Base-by-base conservation (phyloP, 2,113 vertebrate species). In the Sorex fumeus region DNA sequence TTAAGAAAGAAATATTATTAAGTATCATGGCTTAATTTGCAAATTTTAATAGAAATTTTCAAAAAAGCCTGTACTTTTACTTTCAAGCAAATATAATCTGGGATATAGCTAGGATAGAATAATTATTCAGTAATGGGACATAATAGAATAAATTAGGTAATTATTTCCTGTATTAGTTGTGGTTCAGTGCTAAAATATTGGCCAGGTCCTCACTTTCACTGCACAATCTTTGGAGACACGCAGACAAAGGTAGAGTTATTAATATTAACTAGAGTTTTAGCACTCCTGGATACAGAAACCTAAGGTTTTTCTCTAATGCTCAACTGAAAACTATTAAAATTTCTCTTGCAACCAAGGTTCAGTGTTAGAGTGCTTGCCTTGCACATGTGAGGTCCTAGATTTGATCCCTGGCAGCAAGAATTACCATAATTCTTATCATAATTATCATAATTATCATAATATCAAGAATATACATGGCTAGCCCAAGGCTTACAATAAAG, bases 1-100 rank as follows among this genome's bases (percentile, higher is more conserved):
- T 89, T 87, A 84, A 85, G 6, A 30, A 84, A 76, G 11, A 89
- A 84, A 53, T 36, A 30, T 36, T 47, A 70, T 45, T 78, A 90
- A 80, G 21, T 66, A 36, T 8, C 36, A 81, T 12, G 69, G 45
- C 74, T 57, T 43, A 57, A 64, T 34, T 21, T 53, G 30, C 5
- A 93, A 91, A 67, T 60, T 60, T 60, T 77, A 92, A 45, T 86
- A 79, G 19, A 84, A 12, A 93, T 90, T 85, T 88, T 60, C 12
- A 30, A 60, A 91, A 82, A 79, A 19, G 13, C 11, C n/a, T 7
- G 21, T 69, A 16, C 16, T 88, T 78, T 64, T 83, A 72, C 83
- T 88, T 79, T 67, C 85, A 93, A 90, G 36, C 30, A 91, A 93
- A 45, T 50, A 71, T 91, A 75, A 53, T 1, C 66, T 67, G 2